Evolutionary conservation across 2,888 invertebrate species (phyloP).

Genomic region (Lasius fuliginosus): DNA sequence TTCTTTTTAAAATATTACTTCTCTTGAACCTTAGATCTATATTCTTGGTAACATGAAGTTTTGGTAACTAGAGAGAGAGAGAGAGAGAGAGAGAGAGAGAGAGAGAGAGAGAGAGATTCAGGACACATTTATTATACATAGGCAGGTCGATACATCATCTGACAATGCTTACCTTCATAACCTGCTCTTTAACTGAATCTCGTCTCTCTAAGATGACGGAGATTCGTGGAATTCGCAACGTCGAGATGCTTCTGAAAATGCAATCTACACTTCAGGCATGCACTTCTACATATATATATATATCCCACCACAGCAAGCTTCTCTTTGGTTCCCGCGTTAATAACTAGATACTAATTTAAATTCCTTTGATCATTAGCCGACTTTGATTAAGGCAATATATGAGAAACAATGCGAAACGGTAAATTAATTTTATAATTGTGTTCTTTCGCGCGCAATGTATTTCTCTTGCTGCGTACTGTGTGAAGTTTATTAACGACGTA

Average conservation of each 20-base stretch:
- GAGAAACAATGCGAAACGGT: conserved; percentile 38
- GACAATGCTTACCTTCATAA: conserved; percentile 52
- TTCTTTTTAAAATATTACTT: not conserved
- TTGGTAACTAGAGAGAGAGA: conserved; percentile 6
- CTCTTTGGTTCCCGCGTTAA: conserved; percentile 57
- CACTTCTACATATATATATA: conserved; percentile 45
- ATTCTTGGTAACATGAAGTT: not conserved
- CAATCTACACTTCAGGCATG: conserved; percentile 67
- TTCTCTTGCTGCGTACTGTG: not conserved
- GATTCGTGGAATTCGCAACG: conserved; percentile 64
- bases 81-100: not conserved
- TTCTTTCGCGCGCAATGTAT: not conserved
- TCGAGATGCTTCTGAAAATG: conserved; percentile 63
- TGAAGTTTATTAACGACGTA: not conserved
- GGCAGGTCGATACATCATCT: conserved; percentile 27
- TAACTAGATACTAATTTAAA: conserved; percentile 72
- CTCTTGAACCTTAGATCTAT: not conserved
- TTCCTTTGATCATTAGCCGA: conserved; percentile 72
- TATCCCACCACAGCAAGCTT: conserved; percentile 35
- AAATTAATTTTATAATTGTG: conserved; percentile 50
- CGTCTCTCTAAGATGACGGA: conserved; percentile 53
- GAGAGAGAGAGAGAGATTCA: not conserved
- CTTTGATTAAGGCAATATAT: conserved; percentile 63
- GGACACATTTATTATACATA: conserved; percentile 12
- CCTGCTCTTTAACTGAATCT: conserved; percentile 57